phyloP scores from a whole-genome alignment of 2,113 vertebrate genomes.

The Leptobrachium leishanense region DNA sequence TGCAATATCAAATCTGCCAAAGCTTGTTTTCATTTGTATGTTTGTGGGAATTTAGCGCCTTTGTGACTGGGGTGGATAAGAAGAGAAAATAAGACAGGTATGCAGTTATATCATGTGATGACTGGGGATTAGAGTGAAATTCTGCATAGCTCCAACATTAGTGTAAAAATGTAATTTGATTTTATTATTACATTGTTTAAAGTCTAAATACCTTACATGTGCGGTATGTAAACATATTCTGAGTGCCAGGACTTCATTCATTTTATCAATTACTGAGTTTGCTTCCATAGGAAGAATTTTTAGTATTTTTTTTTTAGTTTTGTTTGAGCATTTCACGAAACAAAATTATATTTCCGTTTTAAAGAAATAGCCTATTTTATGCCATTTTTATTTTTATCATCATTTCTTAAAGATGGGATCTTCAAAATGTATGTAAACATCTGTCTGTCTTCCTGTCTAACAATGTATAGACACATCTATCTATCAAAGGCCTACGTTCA shows the following conservation, averaged over 20 bases:
- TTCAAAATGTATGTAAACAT: too few species aligned
- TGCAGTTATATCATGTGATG: neutral
- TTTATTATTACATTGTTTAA: constrained; percentile 14
- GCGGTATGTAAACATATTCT: constrained; percentile 41
- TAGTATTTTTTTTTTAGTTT: constrained; percentile 40
- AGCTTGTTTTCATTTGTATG: neutral
- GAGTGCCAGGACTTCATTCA: constrained; percentile 60
- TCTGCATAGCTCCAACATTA: neutral
- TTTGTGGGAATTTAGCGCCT: neutral
- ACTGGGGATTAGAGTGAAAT: neutral
- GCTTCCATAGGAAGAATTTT: constrained; percentile 61
- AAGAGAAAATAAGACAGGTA: neutral
- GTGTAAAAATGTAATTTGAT: neutral
- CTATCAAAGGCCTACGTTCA: too few species aligned
- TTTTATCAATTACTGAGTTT: constrained; percentile 52
- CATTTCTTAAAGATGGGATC: too few species aligned
- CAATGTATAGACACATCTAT: too few species aligned
- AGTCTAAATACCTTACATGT: neutral
- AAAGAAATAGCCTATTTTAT: too few species aligned
- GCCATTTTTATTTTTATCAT: too few species aligned
- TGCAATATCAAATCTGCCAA: neutral
- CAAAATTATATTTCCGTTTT: too few species aligned
- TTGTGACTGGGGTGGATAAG: too few species aligned
- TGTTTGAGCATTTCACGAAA: too few species aligned
- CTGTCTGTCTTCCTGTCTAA: too few species aligned